Percentiles rank a stretch among this genome's conserved stretches.
These are phyloP conservation scores for Prietella phreatophila DNA, from an alignment of 2,113 vertebrate genomes.

Conservation along the genomic window DNA sequence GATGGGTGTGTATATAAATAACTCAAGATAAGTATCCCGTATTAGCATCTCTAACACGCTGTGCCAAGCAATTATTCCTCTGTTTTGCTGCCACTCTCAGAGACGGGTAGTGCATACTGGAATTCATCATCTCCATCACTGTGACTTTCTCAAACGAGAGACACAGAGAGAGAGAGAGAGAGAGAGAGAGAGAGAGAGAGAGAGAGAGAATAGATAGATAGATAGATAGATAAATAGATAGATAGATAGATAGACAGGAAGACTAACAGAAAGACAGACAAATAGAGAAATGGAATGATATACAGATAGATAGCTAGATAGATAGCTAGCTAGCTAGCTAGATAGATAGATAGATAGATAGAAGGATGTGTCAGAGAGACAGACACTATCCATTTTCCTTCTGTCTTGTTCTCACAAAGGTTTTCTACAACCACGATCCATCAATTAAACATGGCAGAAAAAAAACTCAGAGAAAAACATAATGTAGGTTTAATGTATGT, in stretches of 20 bases:
- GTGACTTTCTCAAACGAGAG: not conserved
- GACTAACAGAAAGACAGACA: not conserved
- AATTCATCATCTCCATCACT: not conserved
- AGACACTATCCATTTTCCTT: not conserved
- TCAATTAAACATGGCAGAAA: conserved; percentile 28
- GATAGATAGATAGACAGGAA: not conserved
- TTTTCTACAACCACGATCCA: not conserved
- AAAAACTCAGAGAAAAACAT: not conserved
- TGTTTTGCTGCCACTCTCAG: not conserved
- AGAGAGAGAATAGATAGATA: no score
- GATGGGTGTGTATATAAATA: not conserved
- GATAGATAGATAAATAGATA: no score
- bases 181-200: not conserved
- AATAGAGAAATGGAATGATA: not conserved
- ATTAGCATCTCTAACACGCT: not conserved
- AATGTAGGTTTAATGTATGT: not conserved
- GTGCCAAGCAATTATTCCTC: not conserved
- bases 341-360: not conserved
- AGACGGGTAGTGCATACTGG: not conserved
- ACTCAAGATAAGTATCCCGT: not conserved
- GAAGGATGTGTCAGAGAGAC: not conserved
- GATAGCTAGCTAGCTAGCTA: conserved; percentile 7
- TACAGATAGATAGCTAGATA: not conserved
- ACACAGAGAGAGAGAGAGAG: not conserved
- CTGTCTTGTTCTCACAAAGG: not conserved